Percentiles rank a stretch among this genome's conserved stretches.
Conservation (phyloP, 2,888 invertebrate genomes). For the Synanthedon tipuliformis region DNA sequence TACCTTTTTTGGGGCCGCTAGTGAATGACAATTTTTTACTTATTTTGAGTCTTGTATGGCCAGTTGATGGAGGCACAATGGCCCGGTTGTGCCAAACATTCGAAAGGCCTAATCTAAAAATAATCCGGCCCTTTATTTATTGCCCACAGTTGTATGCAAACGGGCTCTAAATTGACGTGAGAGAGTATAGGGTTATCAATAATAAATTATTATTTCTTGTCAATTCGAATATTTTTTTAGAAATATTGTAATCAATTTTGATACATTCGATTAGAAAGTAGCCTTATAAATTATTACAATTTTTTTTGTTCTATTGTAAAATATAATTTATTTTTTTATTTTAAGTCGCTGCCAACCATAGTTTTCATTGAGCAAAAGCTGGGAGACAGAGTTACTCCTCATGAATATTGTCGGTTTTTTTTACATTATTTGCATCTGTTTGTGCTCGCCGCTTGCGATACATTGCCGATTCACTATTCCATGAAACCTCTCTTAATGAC, state of each 20-base stretch:
- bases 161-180: slow-evolving; percentile 36
- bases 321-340: background rate
- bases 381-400: slow-evolving; percentile 22
- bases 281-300: no score
- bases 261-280: no score
- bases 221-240: no score
- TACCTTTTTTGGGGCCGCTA: background rate
- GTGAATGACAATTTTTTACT: background rate
- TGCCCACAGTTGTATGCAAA: slow-evolving; percentile 43
- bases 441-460: slow-evolving; percentile 39
- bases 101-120: background rate
- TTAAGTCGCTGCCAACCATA: background rate
- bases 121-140: slow-evolving; percentile 41
- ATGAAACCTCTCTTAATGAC: slow-evolving; percentile 27
- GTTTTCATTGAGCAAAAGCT: slow-evolving; percentile 27
- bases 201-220: background rate
- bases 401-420: slow-evolving; percentile 49
- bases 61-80: slow-evolving; percentile 31
- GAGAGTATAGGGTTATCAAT: slow-evolving; percentile 27
- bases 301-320: background rate
- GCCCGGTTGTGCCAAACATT: slow-evolving; percentile 12
- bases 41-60: slow-evolving; percentile 5
- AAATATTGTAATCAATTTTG: no score
- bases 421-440: slow-evolving; percentile 47
- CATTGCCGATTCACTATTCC: slow-evolving; percentile 22